A percentile compares a stretch with the other conserved stretches of the same genome.
These are phyloP conservation scores for Calephelis nemesis DNA, from an alignment of 1,140 invertebrate genomes.

Conservation along the genomic window DNA sequence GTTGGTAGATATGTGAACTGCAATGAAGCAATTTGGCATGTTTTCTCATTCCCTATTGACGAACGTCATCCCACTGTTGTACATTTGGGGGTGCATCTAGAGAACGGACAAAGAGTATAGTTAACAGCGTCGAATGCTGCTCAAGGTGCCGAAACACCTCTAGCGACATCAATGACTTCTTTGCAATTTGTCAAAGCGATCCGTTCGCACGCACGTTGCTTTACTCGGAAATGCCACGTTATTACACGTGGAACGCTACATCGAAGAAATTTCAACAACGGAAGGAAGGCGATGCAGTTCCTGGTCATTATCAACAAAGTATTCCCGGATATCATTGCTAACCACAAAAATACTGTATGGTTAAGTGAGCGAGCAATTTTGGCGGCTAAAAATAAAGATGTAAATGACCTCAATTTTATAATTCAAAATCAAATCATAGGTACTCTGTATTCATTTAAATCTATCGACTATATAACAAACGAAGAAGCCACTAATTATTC, in stretches of 20 bases:
- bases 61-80: constrained; percentile 18
- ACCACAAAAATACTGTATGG: too few relatives aligned
- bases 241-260: constrained; percentile 13
- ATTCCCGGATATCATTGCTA: too few relatives aligned
- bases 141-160: constrained; percentile 20
- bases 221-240: constrained; percentile 8
- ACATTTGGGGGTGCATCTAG: constrained; percentile 21
- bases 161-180: constrained; percentile 18
- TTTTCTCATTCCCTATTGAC: constrained; percentile 16
- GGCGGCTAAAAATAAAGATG: constrained; percentile 43
- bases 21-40: constrained; percentile 10
- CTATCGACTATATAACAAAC: constrained; percentile 38
- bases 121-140: constrained; percentile 19
- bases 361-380: constrained; percentile 34
- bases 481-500: constrained; percentile 39
- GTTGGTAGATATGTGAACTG: constrained; percentile 2
- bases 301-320: not conserved
- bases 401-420: constrained; percentile 39
- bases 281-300: constrained; percentile 20
- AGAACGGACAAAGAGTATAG: constrained; percentile 21
- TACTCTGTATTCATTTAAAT: constrained; percentile 42
- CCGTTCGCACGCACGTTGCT: constrained; percentile 1
- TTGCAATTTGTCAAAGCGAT: constrained; percentile 5
- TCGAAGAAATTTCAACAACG: constrained; percentile 22
- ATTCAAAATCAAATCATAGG: constrained; percentile 40